Conservation (phyloP, 1,140 invertebrate genomes). For the Euura saliciscinereae region DNA sequence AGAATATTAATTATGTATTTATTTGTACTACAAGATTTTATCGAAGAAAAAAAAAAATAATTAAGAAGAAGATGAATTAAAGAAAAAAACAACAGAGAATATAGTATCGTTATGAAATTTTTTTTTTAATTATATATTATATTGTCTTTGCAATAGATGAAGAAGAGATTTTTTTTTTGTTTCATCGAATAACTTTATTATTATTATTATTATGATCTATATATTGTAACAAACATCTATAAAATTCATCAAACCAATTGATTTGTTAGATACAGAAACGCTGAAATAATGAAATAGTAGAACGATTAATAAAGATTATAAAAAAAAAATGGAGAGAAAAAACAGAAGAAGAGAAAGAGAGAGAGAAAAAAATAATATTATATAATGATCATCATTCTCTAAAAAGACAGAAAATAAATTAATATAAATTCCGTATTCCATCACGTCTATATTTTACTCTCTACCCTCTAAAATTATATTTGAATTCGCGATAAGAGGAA, state of each 20-base stretch:
- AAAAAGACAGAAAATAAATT: conserved; percentile 55
- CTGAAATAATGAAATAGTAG: neutral
- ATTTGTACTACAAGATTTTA: neutral
- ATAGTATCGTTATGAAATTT: neutral
- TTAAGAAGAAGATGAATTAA: neutral
- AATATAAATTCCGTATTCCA: conserved; percentile 55
- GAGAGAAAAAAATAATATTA: conserved; percentile 1
- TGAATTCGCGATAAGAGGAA: neutral
- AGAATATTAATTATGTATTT: neutral
- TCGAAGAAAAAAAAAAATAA: too few relatives aligned
- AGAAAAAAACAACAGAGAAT: neutral
- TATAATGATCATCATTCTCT: conserved; percentile 16
- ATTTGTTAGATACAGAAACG: too few relatives aligned
- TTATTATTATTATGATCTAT: too few relatives aligned
- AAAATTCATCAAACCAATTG: too few relatives aligned
- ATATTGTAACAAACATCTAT: too few relatives aligned
- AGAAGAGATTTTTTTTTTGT: too few relatives aligned
- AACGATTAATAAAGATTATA: neutral
- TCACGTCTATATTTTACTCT: conserved; percentile 6
- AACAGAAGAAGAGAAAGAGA: conserved; percentile 17
- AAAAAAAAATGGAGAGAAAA: conserved; percentile 19
- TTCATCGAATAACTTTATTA: too few relatives aligned
- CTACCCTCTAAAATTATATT: conserved; percentile 27
- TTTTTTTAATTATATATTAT: neutral
- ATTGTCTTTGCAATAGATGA: too few relatives aligned